Base-by-base conservation (phyloP, 2,888 invertebrate species). In the Ectemnius cavifrons region DNA sequence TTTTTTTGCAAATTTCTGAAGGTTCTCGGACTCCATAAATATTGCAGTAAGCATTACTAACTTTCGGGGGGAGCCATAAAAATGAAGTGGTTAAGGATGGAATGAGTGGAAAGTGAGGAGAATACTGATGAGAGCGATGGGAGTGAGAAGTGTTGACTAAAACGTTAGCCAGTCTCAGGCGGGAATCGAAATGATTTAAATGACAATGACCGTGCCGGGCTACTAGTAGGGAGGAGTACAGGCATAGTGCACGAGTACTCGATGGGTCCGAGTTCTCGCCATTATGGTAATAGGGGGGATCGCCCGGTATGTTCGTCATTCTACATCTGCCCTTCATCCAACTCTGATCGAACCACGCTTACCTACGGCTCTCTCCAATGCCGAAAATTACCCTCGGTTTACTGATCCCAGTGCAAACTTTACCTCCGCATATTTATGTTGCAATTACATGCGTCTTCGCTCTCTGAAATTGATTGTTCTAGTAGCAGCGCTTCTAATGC, bases 231-330 rank as follows among this genome's bases (percentile, higher is more conserved):
- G 37, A 66, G 63, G 52, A 58, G 27, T 61, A 74, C 70, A 52
- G 49, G 65, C 49, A 67, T 52, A 58, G 45, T 74, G 27, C 70
- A 60, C 52, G 61, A 52, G 66, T 73, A 69, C 63, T 73, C 75
- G 65, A 81, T 76, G 68, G 67, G 47, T 56, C 56, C 70, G 73
- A 67, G 69, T 76, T 78, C 72, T 71, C 76, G 73, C 71, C 70
- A 77, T 81, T 81, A 81, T 81, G 81, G 64, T 77, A 81, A 81
- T 79, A 60, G 68, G 70, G 65, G 58, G 74, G 71, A 81, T 76
- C 78, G 72, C 74, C 69, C 1, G 37, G 1, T 37, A 37, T 37
- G 37, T 37, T 37, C 37, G 37, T 37, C 37, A 37, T 11, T 37
- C 37, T 37, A 37, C 37, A 37, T 37, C 37, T 37, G 37, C 37